Evolutionary conservation across 2,888 invertebrate species (phyloP).

Genomic region (Rhagophthalmus giganteus): DNA sequence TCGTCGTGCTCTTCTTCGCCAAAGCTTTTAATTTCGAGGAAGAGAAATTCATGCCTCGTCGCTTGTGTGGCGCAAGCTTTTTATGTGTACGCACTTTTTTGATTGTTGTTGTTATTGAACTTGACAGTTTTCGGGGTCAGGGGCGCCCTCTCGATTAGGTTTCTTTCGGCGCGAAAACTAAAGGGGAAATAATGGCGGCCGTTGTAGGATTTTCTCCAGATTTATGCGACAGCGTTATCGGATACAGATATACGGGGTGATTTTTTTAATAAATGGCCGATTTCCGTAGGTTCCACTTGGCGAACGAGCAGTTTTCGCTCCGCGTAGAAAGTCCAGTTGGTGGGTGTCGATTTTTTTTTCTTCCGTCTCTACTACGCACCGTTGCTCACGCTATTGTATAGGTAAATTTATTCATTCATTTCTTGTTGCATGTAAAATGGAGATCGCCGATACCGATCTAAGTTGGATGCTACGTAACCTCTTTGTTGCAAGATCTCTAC

Average conservation of each 20-base stretch:
- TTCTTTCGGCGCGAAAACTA: not conserved
- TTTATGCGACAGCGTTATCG: too few relatives aligned
- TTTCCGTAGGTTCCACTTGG: too few relatives aligned
- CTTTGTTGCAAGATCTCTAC: not conserved
- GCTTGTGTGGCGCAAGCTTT: not conserved
- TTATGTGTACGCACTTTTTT: not conserved
- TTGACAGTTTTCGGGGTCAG: not conserved
- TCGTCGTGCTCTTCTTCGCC: too few relatives aligned
- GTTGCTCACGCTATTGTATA: not conserved
- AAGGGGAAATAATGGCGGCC: not conserved
- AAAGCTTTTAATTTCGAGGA: not conserved
- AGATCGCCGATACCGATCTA: not conserved
- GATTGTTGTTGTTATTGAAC: not conserved
- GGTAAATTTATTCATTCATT: not conserved
- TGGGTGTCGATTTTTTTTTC: not conserved
- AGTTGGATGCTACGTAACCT: not conserved
- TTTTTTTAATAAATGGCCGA: too few relatives aligned
- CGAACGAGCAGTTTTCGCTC: not conserved
- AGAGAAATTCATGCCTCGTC: not conserved
- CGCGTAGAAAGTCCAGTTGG: not conserved
- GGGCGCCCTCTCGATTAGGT: too few relatives aligned
- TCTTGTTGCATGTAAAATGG: not conserved
- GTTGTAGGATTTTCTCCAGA: too few relatives aligned
- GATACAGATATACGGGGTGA: too few relatives aligned
- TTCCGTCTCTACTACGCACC: not conserved